Evolutionary conservation across 1,140 invertebrate species (phyloP), one percentile per base, ranked within the genome.

Genomic region (Cherax destructor): DNA sequence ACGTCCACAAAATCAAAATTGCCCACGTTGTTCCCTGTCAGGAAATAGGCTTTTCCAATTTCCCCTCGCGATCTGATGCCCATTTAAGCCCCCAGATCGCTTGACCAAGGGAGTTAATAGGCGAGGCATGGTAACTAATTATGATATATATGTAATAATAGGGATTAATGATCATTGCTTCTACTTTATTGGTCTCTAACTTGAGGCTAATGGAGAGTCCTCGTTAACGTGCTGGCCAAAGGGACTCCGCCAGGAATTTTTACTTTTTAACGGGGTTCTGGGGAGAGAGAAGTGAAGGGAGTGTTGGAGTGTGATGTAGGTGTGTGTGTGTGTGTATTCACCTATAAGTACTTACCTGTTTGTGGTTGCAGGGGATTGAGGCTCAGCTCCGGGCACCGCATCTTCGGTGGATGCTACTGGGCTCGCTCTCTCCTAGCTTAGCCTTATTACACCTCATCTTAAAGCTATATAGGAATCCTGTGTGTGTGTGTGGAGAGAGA

Each of bases 101-200:
- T 72, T 72, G 69, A 72, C 69, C 69, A 7, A 74, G 83, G 76
- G 83, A 86, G 69, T 69, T 59, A 83, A 52, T 49, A 49, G 21
- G 85, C 47, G 49, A 56, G 56, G 77, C n/a, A 49, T 16, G 50
- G 47, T 52, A 83, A 83, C 87, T 89, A 89, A 89, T 89, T 89
- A 89, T 89, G 87, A 89, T 89, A 89, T 89, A 89, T 89, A 81
- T 56, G 61, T 89, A 89, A 89, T 89, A 89, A 89, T 89, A 59
- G 87, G 87, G 87, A 89, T 89, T 89, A 89, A 89, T 89, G 87
- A 21, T 83, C 80, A 89, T 89, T 89, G 78, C 79, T 79, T 83
- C 74, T 83, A 61, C 47, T 83, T 89, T 89, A 83, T 83, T 89
- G 79, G 59, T 52, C 80, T 83, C 79, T 89, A 89, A 89, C 79